Conservation (phyloP, 1,140 invertebrate species). For the Panulirus ornatus region DNA sequence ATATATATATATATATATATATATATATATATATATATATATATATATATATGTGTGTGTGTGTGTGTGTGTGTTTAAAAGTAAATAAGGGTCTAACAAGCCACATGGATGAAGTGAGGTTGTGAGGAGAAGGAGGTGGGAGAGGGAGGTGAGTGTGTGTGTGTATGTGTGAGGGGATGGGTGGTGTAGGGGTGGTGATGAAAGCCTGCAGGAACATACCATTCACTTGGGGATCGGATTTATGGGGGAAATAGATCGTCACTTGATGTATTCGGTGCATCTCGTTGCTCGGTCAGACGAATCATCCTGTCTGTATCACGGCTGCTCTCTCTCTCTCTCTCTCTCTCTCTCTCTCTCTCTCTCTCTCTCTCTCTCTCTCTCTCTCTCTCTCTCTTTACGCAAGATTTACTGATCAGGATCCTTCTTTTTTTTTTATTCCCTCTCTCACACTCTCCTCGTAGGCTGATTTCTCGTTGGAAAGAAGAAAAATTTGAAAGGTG, state of each 20-base stretch:
- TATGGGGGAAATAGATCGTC: constrained; percentile 27
- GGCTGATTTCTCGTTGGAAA: no score
- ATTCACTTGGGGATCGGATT: constrained; percentile 2
- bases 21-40: not conserved
- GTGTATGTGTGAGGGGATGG: no score
- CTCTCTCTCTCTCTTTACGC: not conserved
- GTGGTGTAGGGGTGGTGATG: not conserved
- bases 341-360: not conserved
- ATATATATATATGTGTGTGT: not conserved
- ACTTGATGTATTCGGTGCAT: constrained; percentile 18
- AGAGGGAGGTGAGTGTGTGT: no score
- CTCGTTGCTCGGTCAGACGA: constrained; percentile 20
- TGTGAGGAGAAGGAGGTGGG: not conserved
- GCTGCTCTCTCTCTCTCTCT: not conserved
- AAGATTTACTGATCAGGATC: no score
- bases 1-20: no score
- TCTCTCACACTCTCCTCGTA: not conserved
- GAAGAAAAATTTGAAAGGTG: no score
- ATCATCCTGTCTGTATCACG: not conserved
- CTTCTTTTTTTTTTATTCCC: not conserved
- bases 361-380: constrained; percentile 9
- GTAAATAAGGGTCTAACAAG: not conserved
- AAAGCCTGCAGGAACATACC: not conserved
- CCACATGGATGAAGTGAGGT: not conserved
- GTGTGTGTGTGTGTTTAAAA: no score